Conservation (phyloP, 2,113 vertebrate species). For the Budorcas taxicolor region DNA sequence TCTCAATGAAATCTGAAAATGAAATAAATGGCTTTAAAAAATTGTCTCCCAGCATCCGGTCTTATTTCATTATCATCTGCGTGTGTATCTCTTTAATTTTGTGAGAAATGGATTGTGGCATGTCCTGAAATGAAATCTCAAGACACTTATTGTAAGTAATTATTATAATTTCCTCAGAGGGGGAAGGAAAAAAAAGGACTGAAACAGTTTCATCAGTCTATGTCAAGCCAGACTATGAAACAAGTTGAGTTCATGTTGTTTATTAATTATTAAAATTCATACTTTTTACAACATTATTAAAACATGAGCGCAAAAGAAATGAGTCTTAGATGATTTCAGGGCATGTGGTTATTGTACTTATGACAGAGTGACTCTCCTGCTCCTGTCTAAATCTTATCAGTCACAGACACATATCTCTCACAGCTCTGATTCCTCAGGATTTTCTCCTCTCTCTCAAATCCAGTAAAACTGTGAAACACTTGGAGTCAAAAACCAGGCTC, state of each 20-base stretch:
- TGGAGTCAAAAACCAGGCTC: background rate
- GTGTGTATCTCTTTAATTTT: constrained; percentile 40
- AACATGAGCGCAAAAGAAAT: background rate
- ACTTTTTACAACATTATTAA: background rate
- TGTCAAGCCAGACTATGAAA: background rate
- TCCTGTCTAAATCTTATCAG: background rate
- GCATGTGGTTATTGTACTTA: background rate
- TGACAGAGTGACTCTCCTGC: background rate
- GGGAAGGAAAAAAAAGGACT: background rate
- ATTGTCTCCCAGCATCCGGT: background rate
- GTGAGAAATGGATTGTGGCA: background rate
- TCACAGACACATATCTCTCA: background rate
- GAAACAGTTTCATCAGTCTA: background rate
- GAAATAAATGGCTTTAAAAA: background rate
- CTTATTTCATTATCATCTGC: background rate
- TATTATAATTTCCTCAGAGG: background rate
- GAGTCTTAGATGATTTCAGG: background rate
- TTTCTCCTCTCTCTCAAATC: background rate
- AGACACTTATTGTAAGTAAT: background rate
- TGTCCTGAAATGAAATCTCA: constrained; percentile 11
- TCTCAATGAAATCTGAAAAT: constrained; percentile 32
- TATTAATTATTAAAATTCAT: background rate
- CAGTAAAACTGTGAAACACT: background rate
- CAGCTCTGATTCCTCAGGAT: background rate
- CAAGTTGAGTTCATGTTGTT: background rate